Base-by-base conservation (phyloP, 2,113 vertebrate genomes). In the Ciconia maguari region DNA sequence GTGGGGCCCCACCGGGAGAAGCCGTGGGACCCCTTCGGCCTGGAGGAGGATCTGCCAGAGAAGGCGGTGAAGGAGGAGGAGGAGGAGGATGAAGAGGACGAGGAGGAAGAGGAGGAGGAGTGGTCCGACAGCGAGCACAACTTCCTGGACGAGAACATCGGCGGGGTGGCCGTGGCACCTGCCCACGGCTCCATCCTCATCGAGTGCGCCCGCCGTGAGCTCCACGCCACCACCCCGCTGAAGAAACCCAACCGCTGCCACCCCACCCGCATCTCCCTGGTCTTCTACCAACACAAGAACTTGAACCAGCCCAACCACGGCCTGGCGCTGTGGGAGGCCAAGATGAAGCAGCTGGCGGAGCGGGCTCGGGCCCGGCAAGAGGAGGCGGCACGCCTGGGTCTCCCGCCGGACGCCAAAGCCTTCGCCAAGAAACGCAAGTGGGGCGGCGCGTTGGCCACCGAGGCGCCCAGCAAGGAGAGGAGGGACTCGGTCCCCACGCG, bases 261-360 rank as follows among this genome's bases (percentile, higher is more conserved):
- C 94, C 99, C 99, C 41, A 99, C 99, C 20, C 99, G 99, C 95
- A 99, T 99, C 98, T 99, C 99, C 91, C 98, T 99, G 93, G 99
- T 99, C 85, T 99, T 99, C 98, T 99, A 99, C 99, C 99, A 99
- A 99, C 99, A 99, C 98, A 99, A 99, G 98, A 99, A 99, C 98
- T 98, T 99, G 96, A 99, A 99, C 98, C 99, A 99, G 98, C 99
- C 99, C 95, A 98, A 98, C 91, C 99, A 99, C 1, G 99, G 99
- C 94, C 98, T 99, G 97, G 99, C 99, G 68, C 98, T 99, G 52
- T 99, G 99, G 99, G 99, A 99, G 97, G 99, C 99, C 96, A 99
- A 99, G 98, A 99, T 99, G 99, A 99, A 99, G 97, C 98, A 99
- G 96, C 96, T 99, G 97, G 99, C 99, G 0, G 99, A 99, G 95